These are phyloP conservation scores for Sphaerodactylus townsendi DNA, from an alignment of 2,113 vertebrate genomes.

Conservation along the genomic window DNA sequence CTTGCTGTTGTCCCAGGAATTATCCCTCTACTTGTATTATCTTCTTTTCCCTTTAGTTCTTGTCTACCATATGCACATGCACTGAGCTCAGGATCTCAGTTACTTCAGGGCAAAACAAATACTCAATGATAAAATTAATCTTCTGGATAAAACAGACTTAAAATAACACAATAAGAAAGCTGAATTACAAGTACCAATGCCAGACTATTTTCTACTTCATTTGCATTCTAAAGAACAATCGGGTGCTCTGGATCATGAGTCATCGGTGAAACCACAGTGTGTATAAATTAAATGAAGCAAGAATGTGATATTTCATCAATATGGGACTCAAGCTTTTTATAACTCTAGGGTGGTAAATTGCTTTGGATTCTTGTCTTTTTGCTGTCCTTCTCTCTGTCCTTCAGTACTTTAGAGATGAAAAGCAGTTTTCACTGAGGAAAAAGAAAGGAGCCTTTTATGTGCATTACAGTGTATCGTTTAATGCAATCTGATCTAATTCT, in stretches of 20 bases:
- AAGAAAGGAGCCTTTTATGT: background rate
- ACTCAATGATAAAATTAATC: background rate
- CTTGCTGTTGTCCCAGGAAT: background rate
- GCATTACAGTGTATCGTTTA: background rate
- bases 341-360: conserved; percentile 32
- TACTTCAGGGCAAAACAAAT: conserved; percentile 1
- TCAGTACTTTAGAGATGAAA: conserved; percentile 1
- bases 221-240: background rate
- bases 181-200: background rate
- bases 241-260: conserved; percentile 24
- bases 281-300: conserved; percentile 30
- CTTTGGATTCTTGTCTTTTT: conserved; percentile 26
- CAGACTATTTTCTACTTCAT: conserved; percentile 9
- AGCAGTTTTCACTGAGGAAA: background rate
- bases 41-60: background rate
- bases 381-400: background rate
- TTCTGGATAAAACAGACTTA: background rate
- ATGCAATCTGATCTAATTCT: background rate
- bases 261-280: conserved; percentile 22
- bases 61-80: background rate
- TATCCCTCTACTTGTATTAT: background rate
- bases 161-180: conserved; percentile 3
- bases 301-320: conserved; percentile 31
- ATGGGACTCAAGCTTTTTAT: conserved; percentile 12
- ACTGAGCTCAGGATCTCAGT: background rate